Evolutionary conservation across 2,113 vertebrate genomes (phyloP), one percentile per base, ranked within the genome.

Genomic region (Riparia riparia): DNA sequence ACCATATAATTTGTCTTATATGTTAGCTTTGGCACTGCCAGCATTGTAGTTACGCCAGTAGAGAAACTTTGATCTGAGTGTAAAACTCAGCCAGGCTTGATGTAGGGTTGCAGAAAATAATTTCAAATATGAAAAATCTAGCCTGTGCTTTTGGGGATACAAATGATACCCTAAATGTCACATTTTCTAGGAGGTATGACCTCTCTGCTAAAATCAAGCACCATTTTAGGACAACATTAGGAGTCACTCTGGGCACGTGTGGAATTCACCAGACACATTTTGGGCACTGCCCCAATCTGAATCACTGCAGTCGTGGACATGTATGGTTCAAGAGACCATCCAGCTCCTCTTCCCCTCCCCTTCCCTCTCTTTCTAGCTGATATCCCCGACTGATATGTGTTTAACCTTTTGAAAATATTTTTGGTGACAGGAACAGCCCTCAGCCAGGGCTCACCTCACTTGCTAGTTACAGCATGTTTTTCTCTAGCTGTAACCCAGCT

Each of bases 191-290:
- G 41, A 94, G 32, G 25, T 47, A 16, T 56, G 84, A 93, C 78
- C 49, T 64, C 44, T 81, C 76, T 69, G 47, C 71, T 84, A 72
- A 89, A 82, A 81, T 56, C 61, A 90, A 90, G 53, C 32, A 93
- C 95, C 69, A 70, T 96, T 96, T 96, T 93, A 95, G 94, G 86
- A 45, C 69, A 92, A 71, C 53, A 13, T 83, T 1, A 84, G 28
- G 28, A 82, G 68, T 89, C 86, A 68, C 86, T 82, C 90, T 78
- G 42, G 31, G 85, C 93, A 90, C 0, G 39, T 76, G 41, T 81
- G 94, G 94, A 95, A 96, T 97, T 88, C 82, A 94, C 14, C 34
- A 81, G 92, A 93, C 82, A 64, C 37, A 93, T 95, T 96, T 90
- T 94, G 85, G 95, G 93, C 90, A 81, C 95, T 88, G 68, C 15